Evolutionary conservation across 2,797 vertebrate genomes (phyloP).

Genomic region (Microctenopoma lineatum): DNA sequence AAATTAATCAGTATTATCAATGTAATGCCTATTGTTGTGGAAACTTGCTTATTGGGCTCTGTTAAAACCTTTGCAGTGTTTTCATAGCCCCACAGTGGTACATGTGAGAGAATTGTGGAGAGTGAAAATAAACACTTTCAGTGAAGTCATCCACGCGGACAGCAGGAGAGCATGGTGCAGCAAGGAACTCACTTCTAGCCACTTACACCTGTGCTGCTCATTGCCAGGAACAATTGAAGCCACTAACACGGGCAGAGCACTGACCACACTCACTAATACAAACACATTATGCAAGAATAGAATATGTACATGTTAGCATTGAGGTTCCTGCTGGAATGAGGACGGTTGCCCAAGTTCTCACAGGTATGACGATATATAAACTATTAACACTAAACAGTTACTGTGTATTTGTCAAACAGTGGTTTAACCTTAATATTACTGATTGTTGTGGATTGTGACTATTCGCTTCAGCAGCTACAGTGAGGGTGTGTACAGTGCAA

Average conservation of each 20-base stretch:
- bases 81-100: slow-evolving; percentile 18
- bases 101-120: slow-evolving; percentile 28
- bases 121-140: slow-evolving; percentile 30
- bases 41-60: slow-evolving; percentile 11
- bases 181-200: slow-evolving; percentile 14
- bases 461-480: background rate
- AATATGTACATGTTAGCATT: background rate
- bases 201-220: background rate
- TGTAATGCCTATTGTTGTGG: background rate
- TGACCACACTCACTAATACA: background rate
- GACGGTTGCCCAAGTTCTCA: background rate
- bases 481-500: background rate
- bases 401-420: background rate
- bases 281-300: background rate
- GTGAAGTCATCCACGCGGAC: slow-evolving; percentile 39
- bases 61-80: slow-evolving; percentile 21
- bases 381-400: background rate
- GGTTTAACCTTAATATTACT: background rate
- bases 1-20: too few species aligned
- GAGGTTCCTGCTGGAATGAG: background rate
- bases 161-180: slow-evolving; percentile 11
- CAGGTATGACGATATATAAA: background rate
- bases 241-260: background rate
- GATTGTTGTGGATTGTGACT: slow-evolving; percentile 7
- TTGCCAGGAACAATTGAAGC: background rate